phyloP scores from a whole-genome alignment of 2,888 invertebrate genomes.

The Drosophila borealis region DNA sequence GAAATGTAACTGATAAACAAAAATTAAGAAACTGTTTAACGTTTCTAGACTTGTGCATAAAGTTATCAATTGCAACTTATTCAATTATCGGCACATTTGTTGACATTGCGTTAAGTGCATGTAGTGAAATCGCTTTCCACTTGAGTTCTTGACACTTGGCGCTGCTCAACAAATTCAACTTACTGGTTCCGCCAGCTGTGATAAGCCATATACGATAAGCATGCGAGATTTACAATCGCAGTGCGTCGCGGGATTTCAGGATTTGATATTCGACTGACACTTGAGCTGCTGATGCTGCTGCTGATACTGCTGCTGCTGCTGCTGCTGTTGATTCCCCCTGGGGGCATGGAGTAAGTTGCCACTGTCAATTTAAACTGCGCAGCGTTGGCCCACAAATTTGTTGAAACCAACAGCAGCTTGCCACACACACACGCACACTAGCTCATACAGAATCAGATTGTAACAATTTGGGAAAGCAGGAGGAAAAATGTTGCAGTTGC shows the following conservation, averaged over 20 bases:
- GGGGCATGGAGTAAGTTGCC: constrained; percentile 54
- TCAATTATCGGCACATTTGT: constrained; percentile 37
- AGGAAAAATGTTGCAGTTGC: constrained; percentile 51
- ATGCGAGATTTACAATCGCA: constrained; percentile 65
- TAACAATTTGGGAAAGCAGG: constrained; percentile 21
- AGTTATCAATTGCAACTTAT: constrained; percentile 35
- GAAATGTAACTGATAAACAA: neutral
- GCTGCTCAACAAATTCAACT: constrained; percentile 17
- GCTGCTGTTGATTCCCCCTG: constrained; percentile 58
- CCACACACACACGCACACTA: constrained; percentile 11
- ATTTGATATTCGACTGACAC: constrained; percentile 66
- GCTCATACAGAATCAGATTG: constrained; percentile 1
- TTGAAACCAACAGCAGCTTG: constrained; percentile 55
- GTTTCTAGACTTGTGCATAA: constrained; percentile 7
- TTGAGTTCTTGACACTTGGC: constrained; percentile 24
- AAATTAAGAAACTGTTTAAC: neutral
- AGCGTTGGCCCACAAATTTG: constrained; percentile 64
- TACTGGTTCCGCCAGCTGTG: constrained; percentile 51
- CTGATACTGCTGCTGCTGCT: constrained; percentile 19
- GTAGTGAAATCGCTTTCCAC: constrained; percentile 44
- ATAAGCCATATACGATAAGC: constrained; percentile 71
- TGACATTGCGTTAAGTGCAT: neutral
- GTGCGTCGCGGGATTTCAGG: constrained; percentile 60
- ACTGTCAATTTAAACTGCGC: constrained; percentile 69
- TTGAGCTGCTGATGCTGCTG: constrained; percentile 52